A percentile compares a stretch with the other conserved stretches of the same genome.
phyloP scores from a whole-genome alignment of 2,888 invertebrate species.

The Conomelus anceps region DNA sequence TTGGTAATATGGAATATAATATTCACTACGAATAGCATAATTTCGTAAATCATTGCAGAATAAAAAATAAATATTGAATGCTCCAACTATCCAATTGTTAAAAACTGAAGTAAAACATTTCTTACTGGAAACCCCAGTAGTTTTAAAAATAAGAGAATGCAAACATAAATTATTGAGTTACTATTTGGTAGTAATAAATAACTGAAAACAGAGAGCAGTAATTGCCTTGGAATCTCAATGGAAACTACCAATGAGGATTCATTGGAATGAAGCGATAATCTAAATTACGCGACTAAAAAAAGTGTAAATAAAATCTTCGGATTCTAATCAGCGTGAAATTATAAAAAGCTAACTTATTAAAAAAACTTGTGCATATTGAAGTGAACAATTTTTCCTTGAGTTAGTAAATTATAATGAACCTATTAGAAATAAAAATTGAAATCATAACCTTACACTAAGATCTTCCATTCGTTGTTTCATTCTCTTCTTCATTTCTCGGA shows the following conservation, averaged over 20 bases:
- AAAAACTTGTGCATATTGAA: background rate
- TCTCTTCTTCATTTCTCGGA: conserved; percentile 54
- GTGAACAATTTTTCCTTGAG: background rate
- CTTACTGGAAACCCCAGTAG: background rate
- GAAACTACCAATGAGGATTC: background rate
- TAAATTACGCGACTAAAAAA: background rate
- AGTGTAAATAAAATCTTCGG: background rate
- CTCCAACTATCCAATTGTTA: no score
- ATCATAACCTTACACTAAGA: conserved; percentile 51
- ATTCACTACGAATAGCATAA: background rate
- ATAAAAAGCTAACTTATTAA: background rate
- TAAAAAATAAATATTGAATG: no score
- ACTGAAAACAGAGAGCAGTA: background rate
- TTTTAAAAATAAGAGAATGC: no score
- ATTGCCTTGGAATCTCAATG: background rate
- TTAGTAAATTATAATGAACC: background rate
- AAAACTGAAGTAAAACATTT: no score
- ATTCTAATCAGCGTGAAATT: background rate
- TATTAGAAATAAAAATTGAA: background rate
- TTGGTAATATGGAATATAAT: background rate
- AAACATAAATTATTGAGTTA: background rate
- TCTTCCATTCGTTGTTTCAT: conserved; percentile 63
- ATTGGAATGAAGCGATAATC: background rate
- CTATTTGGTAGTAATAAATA: background rate
- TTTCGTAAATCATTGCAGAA: background rate